A percentile compares a stretch with the other conserved stretches of the same genome.
These are phyloP conservation scores for Trissolcus basalis DNA, from an alignment of 1,140 invertebrate genomes.

Conservation along the genomic window DNA sequence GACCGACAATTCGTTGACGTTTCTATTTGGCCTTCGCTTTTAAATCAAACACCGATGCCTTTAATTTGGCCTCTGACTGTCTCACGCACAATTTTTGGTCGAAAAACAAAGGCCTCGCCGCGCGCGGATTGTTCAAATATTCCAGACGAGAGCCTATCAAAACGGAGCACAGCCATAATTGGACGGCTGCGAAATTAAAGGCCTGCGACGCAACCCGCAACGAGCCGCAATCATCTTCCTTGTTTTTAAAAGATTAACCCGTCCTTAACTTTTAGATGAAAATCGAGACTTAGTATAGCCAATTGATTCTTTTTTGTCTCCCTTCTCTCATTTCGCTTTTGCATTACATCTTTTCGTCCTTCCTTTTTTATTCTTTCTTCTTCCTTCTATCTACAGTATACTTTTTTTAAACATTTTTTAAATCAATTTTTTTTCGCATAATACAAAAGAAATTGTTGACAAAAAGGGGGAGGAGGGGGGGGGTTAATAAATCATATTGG, in stretches of 20 bases:
- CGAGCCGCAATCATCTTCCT: constrained; percentile 64
- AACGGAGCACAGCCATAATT: constrained; percentile 64
- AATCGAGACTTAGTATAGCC: constrained; percentile 54
- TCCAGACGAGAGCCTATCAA: constrained; percentile 56
- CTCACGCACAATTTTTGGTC: constrained; percentile 1
- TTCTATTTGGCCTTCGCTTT: constrained; percentile 43
- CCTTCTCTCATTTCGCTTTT: not conserved
- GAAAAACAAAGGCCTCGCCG: constrained; percentile 4
- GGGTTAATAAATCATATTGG: constrained; percentile 57
- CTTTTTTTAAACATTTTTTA: not conserved
- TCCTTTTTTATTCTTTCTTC: not conserved
- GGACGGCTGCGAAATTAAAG: constrained; percentile 68
- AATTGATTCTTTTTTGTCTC: not conserved
- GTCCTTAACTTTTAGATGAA: constrained; percentile 52
- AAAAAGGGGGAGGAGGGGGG: constrained; percentile 23
- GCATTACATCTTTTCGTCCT: not conserved
- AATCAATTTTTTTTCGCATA: constrained; percentile 2
- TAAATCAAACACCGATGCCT: constrained; percentile 47
- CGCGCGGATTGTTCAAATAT: constrained; percentile 62
- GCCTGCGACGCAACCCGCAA: constrained; percentile 55
- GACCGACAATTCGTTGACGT: constrained; percentile 39
- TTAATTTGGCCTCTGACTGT: constrained; percentile 33
- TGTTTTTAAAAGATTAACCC: constrained; percentile 65
- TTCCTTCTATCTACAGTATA: not conserved
- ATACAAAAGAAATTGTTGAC: constrained; percentile 10